Evolutionary conservation across 2,797 vertebrate genomes (phyloP), one percentile per base, ranked within the genome.

Genomic region (Petrocephalus schoutedeni): DNA sequence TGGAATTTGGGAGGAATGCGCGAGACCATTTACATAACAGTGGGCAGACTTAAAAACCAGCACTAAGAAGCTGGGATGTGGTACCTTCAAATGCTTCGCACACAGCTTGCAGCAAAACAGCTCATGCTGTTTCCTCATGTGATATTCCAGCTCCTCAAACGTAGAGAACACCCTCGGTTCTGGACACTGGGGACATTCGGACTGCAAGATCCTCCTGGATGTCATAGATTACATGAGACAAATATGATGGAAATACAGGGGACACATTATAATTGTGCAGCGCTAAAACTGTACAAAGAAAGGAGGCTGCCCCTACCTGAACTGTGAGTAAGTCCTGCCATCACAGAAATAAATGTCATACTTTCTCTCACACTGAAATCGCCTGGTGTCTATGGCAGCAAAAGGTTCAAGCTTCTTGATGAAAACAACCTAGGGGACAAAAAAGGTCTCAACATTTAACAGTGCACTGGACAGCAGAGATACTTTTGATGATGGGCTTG

Each of bases 31-130:
- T 21, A 80, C 36, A n/a, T 19, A 28, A 61, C 41, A 9, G 41
- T 58, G 84, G 61, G 4, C 36, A 2, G 2, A n/a, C 12, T 21
- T 49, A 21, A 19, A 49, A 53, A 59, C 19, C 57, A 49, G 49
- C 45, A 49, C 67, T 92, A 89, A 80, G 6, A 80, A 21, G 19
- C 41, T n/a, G 16, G 74, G 8, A 21, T 49, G 41, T 3, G 16
- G 16, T 92, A 98, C 98, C 97, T 99, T 98, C 8, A 99, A 94
- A 92, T 99, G 97, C 89, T 97, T 98, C 67, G 96, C 93, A 90
- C 98, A 99, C 74, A 99, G 96, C 87, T 98, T 99, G 91, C 98
- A 99, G 92, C 97, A 98, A 94, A 99, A 99, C 74, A 98, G 96
- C 88, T 99, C 98, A 0, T 99, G 98, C 89, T 98, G 96, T 92